Evolutionary conservation across 1,140 invertebrate genomes (phyloP).

Genomic region (Plectrocnemia conspersa): DNA sequence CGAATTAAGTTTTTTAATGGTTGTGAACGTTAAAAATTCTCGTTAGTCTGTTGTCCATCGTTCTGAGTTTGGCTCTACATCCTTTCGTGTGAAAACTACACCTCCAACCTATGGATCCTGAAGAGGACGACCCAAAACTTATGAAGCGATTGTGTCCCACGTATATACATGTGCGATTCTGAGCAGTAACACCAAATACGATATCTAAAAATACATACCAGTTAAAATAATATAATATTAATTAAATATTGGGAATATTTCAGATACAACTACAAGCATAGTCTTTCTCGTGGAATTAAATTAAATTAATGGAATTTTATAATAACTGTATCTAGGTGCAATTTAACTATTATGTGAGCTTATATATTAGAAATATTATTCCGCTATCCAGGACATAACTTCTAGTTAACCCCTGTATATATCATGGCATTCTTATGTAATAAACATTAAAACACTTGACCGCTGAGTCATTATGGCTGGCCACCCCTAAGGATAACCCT

Average conservation of each 20-base stretch:
- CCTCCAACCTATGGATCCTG: slow-evolving; percentile 19
- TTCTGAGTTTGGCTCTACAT: slow-evolving; percentile 25
- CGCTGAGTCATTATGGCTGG: no score
- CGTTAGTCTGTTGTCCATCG: slow-evolving; percentile 8
- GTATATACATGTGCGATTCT: slow-evolving; percentile 16
- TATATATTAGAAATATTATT: neutral
- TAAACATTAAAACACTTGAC: no score
- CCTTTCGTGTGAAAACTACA: slow-evolving; percentile 18
- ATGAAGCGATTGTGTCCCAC: slow-evolving; percentile 14
- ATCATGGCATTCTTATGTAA: no score
- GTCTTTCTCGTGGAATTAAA: neutral
- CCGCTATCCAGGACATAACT: neutral
- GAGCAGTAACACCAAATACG: slow-evolving; percentile 13
- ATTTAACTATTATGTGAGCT: neutral
- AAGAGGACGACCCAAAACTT: neutral
- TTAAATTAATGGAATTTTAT: neutral
- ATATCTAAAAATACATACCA: slow-evolving; percentile 10
- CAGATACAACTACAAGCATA: neutral
- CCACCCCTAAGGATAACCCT: no score
- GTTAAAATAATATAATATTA: neutral
- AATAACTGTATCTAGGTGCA: neutral
- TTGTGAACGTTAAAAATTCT: slow-evolving; percentile 14
- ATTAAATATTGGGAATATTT: neutral
- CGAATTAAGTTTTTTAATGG: slow-evolving; percentile 3
- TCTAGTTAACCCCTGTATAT: no score